Base-by-base conservation (phyloP, 2,888 invertebrate species). In the Cephus pygmeus region DNA sequence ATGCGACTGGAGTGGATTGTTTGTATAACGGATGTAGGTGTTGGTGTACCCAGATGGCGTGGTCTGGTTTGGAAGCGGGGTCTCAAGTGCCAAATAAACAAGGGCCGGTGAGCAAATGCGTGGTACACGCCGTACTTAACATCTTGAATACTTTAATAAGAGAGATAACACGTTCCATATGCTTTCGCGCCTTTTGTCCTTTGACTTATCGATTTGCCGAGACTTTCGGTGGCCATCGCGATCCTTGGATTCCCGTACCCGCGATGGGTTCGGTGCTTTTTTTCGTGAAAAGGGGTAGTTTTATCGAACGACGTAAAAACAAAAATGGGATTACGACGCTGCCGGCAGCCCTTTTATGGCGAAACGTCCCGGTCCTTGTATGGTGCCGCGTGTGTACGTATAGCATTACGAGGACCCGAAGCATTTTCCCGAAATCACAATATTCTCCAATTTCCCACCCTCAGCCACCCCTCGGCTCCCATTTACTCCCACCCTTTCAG, bases 391-490 rank as follows among this genome's bases (percentile, higher is more conserved):
- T 23, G 23, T 23, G 56, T 23, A 23, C 23, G 9, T 56, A 23
- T 9, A 9, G 56, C 9, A 23, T 23, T 15, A 56, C 23, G 23
- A 23, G 56, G 80, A 77, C 81, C 81, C 81, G 35, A 35, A 82
- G 84, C 84, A 79, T 84, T 83, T 81, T 81, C 79, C 81, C 76
- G 79, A 74, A 79, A 77, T 69, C 80, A 81, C 79, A 80, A 80
- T 78, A 79, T 80, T 79, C 81, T 77, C 80, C 83, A 56, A 56
- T 56, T 56, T 56, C 23, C 23, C 56, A 56, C 9, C 56, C 56
- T 23, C 9, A 23, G 6, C 56, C 56, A 0, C 15, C 2, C 6
- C 23, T 9, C 2, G 6, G 6, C 56, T 2, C 56, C 23, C 56
- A 56, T 56, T 56, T 9, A 9, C 56, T 56, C 23, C 56, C 56